A percentile compares a stretch with the other conserved stretches of the same genome.
These are phyloP conservation scores for Merluccius polli DNA, from an alignment of 2,797 vertebrate genomes.

Conservation along the genomic window DNA sequence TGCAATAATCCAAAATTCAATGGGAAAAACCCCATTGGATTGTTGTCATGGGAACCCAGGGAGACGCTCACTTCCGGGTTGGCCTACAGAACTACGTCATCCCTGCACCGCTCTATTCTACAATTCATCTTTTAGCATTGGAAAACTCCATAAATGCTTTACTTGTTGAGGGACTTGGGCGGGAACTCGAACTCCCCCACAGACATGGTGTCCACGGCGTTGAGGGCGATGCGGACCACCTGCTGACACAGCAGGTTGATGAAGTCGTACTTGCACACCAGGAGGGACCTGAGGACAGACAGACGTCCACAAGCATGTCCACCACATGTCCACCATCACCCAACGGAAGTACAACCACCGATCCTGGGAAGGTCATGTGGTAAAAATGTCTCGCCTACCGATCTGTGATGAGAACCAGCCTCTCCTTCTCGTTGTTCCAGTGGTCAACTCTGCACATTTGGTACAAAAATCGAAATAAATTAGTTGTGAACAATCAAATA, in stretches of 20 bases:
- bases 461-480: not conserved
- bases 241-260: constrained; percentile 92
- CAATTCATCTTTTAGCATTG: no score
- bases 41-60: no score
- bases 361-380: not conserved
- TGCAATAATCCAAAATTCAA: no score
- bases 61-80: no score
- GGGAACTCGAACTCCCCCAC: constrained; percentile 91
- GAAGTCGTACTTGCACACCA: constrained; percentile 98
- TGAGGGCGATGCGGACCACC: constrained; percentile 83
- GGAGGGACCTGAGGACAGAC: constrained; percentile 78
- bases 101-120: no score
- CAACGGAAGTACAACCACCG: not conserved
- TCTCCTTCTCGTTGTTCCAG: constrained; percentile 97
- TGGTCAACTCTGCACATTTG: constrained; percentile 82
- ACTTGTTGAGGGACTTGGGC: constrained; percentile 93
- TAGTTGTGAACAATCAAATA: not conserved
- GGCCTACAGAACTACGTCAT: no score
- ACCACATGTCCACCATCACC: not conserved
- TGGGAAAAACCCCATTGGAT: no score
- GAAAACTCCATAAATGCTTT: no score
- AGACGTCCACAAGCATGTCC: constrained; percentile 4
- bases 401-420: constrained; percentile 89
- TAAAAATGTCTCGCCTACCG: constrained; percentile 44
- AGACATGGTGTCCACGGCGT: constrained; percentile 88